Base-by-base conservation (phyloP, 2,113 vertebrate genomes). In the Apaloderma vittatum region DNA sequence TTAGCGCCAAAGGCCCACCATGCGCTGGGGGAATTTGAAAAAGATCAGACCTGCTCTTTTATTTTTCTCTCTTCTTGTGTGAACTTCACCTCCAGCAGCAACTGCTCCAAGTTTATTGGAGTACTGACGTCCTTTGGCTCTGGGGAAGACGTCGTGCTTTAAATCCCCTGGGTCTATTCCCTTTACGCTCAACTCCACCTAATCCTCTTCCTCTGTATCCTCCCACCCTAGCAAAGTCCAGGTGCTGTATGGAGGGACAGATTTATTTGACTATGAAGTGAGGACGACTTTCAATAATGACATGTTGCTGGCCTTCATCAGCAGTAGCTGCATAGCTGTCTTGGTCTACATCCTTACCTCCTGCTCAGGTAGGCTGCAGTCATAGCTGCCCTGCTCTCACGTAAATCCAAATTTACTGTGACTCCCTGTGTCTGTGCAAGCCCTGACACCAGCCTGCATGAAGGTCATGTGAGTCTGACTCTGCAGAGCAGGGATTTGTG, bases 221-320 rank as follows among this genome's bases (percentile, higher is more conserved):
- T 72, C 40, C 40, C 40, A 34, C 20, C 46, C 52, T 94, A 99
- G 99, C 97, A 99, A 99, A 97, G 99, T 99, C 73, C 99, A 99
- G 97, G 99, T 99, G 71, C 97, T 99, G 15, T 99, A 99, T 0
- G 99, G 99, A 3, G 99, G 99, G 4, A 99, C 99, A 0, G 99
- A 99, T 97, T 98, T 99, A 92, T 99, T 99, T 83, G 99, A 99
- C 65, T 98, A 99, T 5, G 99, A 99, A 98, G 99, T 99, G 82
- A 98, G 99, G 84, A 99, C 98, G 91, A 99, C 99, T 46, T 99
- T 99, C 98, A 98, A 99, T 97, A 99, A 99, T 1, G 99, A 99
- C 92, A 99, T 99, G 99, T 96, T 99, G 97, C 98, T 99, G 97
- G 99, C 99, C 15, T 98, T 99, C 95, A 98, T 99, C 97, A 99